A percentile compares a stretch with the other conserved stretches of the same genome.
Evolutionary conservation across 2,797 vertebrate genomes (phyloP).

Genomic region (Crypturellus tataupa): DNA sequence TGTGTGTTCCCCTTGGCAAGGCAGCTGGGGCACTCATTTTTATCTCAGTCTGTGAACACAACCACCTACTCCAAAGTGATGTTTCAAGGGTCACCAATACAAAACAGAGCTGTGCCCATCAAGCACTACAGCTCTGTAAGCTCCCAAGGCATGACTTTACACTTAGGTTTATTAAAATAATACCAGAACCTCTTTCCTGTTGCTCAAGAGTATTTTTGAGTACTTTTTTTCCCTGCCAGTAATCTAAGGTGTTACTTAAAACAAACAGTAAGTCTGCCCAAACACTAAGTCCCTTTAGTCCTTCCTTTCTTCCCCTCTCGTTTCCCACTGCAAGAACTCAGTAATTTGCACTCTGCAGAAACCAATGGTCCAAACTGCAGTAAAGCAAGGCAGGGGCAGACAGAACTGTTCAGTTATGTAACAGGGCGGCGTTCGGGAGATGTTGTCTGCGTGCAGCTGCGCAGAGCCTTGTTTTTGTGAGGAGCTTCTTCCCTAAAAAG

Average conservation of each 20-base stretch:
- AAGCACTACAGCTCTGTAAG: not conserved
- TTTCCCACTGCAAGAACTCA: not conserved
- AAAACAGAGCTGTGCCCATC: not conserved
- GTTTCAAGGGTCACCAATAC: not conserved
- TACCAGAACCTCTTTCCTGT: not conserved
- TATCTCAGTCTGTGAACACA: not conserved
- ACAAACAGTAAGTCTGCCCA: not conserved
- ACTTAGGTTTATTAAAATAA: not conserved
- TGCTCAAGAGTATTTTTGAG: not conserved
- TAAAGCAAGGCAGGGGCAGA: not conserved
- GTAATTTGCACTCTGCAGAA: not conserved
- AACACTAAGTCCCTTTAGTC: not conserved
- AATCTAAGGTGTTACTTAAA: not conserved
- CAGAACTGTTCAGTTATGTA: constrained; percentile 37
- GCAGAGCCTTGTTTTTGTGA: not conserved
- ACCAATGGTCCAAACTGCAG: not conserved
- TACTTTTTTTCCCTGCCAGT: not conserved
- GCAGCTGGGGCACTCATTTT: not conserved
- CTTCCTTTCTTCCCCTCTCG: not conserved
- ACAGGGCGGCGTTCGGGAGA: not conserved
- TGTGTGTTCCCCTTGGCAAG: not conserved
- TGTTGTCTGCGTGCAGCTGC: not conserved
- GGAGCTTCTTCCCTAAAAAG: constrained; percentile 47
- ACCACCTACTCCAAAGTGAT: not conserved
- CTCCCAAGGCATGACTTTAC: not conserved